Percentiles rank a stretch among this genome's conserved stretches.
These are phyloP conservation scores for Epicampocera succincta DNA, from an alignment of 2,888 invertebrate species.

Conservation along the genomic window DNA sequence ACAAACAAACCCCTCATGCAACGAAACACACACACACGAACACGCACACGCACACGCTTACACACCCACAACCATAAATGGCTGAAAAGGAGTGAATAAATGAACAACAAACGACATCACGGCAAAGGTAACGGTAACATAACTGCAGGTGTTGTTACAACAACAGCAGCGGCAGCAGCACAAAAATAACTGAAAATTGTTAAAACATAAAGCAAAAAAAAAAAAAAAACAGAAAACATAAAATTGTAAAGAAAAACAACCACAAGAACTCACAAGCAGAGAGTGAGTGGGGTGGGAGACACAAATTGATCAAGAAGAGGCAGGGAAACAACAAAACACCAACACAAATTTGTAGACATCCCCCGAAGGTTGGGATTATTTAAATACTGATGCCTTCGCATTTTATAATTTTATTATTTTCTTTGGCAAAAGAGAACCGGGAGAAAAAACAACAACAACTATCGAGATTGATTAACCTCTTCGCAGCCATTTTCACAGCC, in stretches of 20 bases:
- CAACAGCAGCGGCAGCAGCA: slow-evolving; percentile 12
- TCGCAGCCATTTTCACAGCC: slow-evolving; percentile 56
- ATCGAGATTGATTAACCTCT: slow-evolving; percentile 64
- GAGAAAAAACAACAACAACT: too few species aligned
- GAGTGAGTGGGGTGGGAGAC: too few species aligned
- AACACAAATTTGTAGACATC: slow-evolving; percentile 51
- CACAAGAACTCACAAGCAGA: background rate
- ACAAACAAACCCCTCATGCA: background rate
- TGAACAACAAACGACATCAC: slow-evolving; percentile 53
- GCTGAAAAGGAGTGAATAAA: slow-evolving; percentile 32
- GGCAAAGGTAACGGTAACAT: slow-evolving; percentile 50
- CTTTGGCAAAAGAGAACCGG: background rate
- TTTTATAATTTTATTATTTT: slow-evolving; percentile 26
- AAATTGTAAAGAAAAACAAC: background rate
- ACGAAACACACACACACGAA: background rate
- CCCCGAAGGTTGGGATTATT: slow-evolving; percentile 62
- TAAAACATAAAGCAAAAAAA: background rate
- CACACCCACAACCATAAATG: slow-evolving; percentile 22
- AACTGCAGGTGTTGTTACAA: slow-evolving; percentile 66
- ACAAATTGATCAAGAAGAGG: slow-evolving; percentile 23
- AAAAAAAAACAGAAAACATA: slow-evolving; percentile 16
- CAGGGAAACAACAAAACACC: slow-evolving; percentile 16
- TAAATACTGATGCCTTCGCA: slow-evolving; percentile 45
- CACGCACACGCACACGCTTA: slow-evolving; percentile 8
- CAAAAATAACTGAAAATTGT: slow-evolving; percentile 17